Evolutionary conservation across 2,797 vertebrate species (phyloP), one percentile per base, ranked within the genome.

Genomic region (Propithecus deckenii): DNA sequence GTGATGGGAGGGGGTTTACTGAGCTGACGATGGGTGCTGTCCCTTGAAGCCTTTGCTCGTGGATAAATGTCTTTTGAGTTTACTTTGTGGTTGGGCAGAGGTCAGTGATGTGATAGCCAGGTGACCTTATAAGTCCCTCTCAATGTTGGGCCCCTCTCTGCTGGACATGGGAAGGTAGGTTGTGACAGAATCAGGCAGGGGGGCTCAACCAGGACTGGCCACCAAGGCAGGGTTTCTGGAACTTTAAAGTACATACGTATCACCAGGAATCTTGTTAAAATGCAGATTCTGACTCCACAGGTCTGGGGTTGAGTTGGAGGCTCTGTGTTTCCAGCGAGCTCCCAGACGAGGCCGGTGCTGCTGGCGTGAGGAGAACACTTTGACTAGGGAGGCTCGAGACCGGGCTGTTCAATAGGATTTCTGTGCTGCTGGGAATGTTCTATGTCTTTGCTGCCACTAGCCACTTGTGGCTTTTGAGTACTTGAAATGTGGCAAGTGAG

Each of bases 221-320:
- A 1, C 55, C 32, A 2, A 71, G 17, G 46, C 5, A 8, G 18
- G 22, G 28, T 32, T 41, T 80, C 59, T 80, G 38, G 7, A 38
- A n/a, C 10, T 59, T 23, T 10, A 15, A 46, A 0, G 5, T 3
- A 1, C 13, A 6, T 0, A 0, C 1, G 52, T 84, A 46, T 38
- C 80, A 11, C 38, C 38, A 23, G 59, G 43, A 20, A 32, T 50
- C 71, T 69, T 38, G 14, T 13, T 50, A 30, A 94, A 79, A 48
- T 7, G 23, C 30, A 15, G 28, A 61, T 84, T 88, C 30, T 1
- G 28, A 65, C 32, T 71, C 35, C 15, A 12, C 20, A 25, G 28
- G 41, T 55, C 41, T 43, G 43, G 2, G 17, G 1, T 4, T 6
- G 46, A 76, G 11, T 25, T 17, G 20, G 81, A 76, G 72, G 43